Base-by-base conservation (phyloP, 2,888 invertebrate genomes). In the Cacoxenus indagator region DNA sequence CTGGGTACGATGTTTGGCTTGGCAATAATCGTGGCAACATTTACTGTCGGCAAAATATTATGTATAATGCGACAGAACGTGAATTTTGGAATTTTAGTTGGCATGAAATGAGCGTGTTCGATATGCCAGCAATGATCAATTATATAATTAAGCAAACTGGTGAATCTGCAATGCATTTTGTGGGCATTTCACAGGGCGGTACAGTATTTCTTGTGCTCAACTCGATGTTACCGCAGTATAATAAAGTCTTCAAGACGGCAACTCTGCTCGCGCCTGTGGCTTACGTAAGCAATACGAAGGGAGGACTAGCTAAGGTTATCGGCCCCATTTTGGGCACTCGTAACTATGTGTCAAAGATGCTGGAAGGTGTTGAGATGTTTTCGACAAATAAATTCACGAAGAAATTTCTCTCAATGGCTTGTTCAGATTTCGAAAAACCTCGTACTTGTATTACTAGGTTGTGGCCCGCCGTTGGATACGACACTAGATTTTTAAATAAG, bases 231-330 rank as follows among this genome's bases (percentile, higher is more conserved):
- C 86, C 87, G 0, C 83, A 86, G 19, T 87, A 87, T 31, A 87
- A 87, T 75, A 76, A 76, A 0, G 83, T 79, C 4, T 87, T 87
- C 51, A 86, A 86, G 70, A 84, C 85, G 0, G 86, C 86, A 37
- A 86, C 86, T 1, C 71, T 87, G 5, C 64, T 87, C 70, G 87
- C 87, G 0, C 87, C 87, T 0, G 86, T 87, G 6, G 87, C 85
- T 17, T 87, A 84, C 67, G 86, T 87, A 22, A 84, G 85, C 67
- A 85, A 86, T 55, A 86, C 85, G 1, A 86, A 83, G 57, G 86
- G 86, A 24, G 82, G 94, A 0, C 65, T 95, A 67, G 87, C 86
- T 37, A 89, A 90, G 71, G 88, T 92, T 55, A 83, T 96, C 9
- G 92, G 94, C 0, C 93, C 92, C 6, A 70, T 87, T 11, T 68